Base-by-base conservation (phyloP, 2,888 invertebrate genomes). In the Phalangium opilio region DNA sequence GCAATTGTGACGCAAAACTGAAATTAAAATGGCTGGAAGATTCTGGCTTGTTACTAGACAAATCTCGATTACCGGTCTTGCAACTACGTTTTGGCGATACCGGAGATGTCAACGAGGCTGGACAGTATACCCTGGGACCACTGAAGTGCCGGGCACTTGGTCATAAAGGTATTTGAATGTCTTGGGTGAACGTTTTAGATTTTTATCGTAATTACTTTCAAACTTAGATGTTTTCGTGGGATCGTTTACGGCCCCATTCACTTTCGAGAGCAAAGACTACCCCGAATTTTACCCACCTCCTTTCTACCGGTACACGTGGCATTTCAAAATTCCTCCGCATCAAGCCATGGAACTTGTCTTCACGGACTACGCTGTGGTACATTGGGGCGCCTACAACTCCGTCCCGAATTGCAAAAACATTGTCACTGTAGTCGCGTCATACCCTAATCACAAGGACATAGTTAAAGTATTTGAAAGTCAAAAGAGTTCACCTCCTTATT, bases 61-160 rank as follows among this genome's bases (percentile, higher is more conserved):
- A 45, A 5, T 44, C 45, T 12, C 41, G 58, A 19, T 48, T 59
- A 8, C 59, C 59, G 2, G 59, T 59, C 5, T 39, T 57, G 1
- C 59, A 59, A 38, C 42, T 59, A 4, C 41, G 59, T n/a, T 57
- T 59, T 21, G 59, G 59, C 2, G 59, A 59, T 33, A 58, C 58
- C 0, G 59, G 59, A 3, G 57, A 59, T 33, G 43, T 54, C 2
- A 55, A 56, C 43, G 59, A 59, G 47, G 57, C 52, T 14, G 59
- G 59, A n/a, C 51, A 52, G 40, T 54, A 58, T 39, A 56, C 52
- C 3, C 38, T 59, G 15, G 59, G 59, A 14, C 56, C 59, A 3
- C 42, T 59, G 8, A 51, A 51, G 15, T 59, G 59, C 41, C 44
- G 55, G 12, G 46, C 52, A 7, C 36, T 47, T 7, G 50, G 46